phyloP scores from a whole-genome alignment of 2,113 vertebrate genomes.

The Prolemur simus region DNA sequence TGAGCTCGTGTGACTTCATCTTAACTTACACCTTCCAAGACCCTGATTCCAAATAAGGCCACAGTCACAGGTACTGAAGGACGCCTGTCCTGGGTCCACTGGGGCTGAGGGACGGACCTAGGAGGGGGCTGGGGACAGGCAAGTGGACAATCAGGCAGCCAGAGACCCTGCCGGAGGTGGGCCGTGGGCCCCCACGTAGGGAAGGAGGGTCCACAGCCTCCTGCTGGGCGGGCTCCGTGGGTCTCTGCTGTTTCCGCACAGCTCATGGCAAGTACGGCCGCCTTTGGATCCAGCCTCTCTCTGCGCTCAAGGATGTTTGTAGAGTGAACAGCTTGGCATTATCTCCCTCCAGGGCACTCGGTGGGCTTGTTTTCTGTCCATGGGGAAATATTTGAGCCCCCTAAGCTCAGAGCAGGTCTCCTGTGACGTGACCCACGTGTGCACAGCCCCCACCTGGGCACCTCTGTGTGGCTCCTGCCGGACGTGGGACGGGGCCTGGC shows the following conservation, averaged over 20 bases:
- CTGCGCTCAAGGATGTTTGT: background rate
- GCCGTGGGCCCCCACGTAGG: rapidly evolving
- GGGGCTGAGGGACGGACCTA: background rate
- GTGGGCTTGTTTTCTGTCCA: too few species aligned
- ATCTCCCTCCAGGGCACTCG: background rate
- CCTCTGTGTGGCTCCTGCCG: background rate
- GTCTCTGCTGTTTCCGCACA: too few species aligned
- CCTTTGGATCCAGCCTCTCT: too few species aligned
- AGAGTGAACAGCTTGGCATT: background rate
- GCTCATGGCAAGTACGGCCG: too few species aligned
- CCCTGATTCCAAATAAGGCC: too few species aligned
- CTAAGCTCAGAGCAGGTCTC: background rate
- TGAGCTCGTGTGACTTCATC: too few species aligned
- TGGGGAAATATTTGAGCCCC: background rate
- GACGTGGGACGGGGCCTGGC: too few species aligned
- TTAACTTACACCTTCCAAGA: too few species aligned
- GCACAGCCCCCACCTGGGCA: rapidly evolving
- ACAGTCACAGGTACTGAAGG: too few species aligned
- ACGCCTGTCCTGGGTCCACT: background rate
- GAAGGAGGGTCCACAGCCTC: background rate
- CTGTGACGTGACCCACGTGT: too few species aligned
- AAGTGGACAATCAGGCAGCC: too few species aligned
- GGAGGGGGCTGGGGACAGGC: background rate
- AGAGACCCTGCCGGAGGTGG: too few species aligned
- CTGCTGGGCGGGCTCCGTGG: background rate